Conservation (phyloP, 53 echinoderm and acorn worm genomes). For the Henricia sp. region DNA sequence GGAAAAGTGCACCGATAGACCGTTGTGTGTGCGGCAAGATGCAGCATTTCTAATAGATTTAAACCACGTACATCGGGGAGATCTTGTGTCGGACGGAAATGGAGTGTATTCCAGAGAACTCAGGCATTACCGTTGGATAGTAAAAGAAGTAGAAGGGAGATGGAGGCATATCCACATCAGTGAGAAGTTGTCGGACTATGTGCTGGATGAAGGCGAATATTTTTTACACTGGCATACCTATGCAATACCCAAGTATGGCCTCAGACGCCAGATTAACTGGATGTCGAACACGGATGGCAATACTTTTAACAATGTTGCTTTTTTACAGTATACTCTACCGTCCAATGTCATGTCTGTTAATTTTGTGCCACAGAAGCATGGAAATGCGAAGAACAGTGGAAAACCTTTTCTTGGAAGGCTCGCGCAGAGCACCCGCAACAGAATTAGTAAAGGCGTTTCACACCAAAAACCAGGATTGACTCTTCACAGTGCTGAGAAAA, state of each 20-base stretch:
- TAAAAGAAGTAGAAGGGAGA: slow-evolving; percentile 35
- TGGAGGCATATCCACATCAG: not conserved
- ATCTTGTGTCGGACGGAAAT: slow-evolving; percentile 42
- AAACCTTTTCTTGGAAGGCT: slow-evolving; percentile 40
- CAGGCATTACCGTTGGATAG: slow-evolving; percentile 60
- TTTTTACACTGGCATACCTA: slow-evolving; percentile 55
- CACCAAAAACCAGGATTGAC: slow-evolving; percentile 41
- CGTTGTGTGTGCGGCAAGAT: too few relatives aligned
- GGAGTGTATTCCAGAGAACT: slow-evolving; percentile 35
- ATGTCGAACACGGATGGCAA: slow-evolving; percentile 8
- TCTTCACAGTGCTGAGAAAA: slow-evolving; percentile 31
- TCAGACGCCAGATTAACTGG: slow-evolving; percentile 51
- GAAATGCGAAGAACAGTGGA: slow-evolving; percentile 42
- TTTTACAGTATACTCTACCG: slow-evolving; percentile 48
- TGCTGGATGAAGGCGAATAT: slow-evolving; percentile 36
- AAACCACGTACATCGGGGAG: slow-evolving; percentile 18
- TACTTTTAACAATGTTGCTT: slow-evolving; percentile 50
- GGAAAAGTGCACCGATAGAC: too few relatives aligned
- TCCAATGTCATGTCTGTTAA: slow-evolving; percentile 17
- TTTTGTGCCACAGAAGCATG: slow-evolving; percentile 45
- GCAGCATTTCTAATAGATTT: too few relatives aligned
- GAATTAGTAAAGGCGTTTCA: slow-evolving; percentile 3
- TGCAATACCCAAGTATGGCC: slow-evolving; percentile 46
- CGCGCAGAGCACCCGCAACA: slow-evolving; percentile 35
- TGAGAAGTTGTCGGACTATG: slow-evolving; percentile 25